A percentile compares a stretch with the other conserved stretches of the same genome.
phyloP scores from a whole-genome alignment of 2,888 invertebrate genomes.

The Catocala sponsa region DNA sequence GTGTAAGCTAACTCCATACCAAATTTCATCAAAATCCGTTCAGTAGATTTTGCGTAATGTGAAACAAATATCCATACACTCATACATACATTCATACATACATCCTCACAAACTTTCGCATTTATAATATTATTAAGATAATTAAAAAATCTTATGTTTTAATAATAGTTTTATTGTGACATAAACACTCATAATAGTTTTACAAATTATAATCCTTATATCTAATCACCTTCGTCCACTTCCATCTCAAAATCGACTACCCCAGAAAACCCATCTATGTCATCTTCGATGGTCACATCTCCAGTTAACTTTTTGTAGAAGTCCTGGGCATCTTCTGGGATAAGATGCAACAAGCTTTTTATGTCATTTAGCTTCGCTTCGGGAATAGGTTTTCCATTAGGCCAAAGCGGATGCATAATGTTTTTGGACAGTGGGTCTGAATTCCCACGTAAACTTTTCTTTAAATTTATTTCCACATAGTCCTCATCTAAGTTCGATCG shows the following conservation, averaged over 20 bases:
- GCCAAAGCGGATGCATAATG: constrained; percentile 12
- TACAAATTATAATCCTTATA: no score
- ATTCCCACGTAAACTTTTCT: constrained; percentile 20
- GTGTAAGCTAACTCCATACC: no score
- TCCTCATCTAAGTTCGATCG: constrained; percentile 19
- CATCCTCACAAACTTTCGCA: neutral
- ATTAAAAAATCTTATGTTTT: no score
- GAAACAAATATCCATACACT: neutral
- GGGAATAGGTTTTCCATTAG: constrained; percentile 14
- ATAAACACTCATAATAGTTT: no score
- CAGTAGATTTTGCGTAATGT: no score
- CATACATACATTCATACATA: neutral
- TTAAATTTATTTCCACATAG: constrained; percentile 18
- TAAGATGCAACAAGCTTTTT: constrained; percentile 15
- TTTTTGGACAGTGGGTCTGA: constrained; percentile 2
- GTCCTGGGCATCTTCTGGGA: constrained; percentile 5
- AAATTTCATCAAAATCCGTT: no score
- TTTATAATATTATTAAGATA: no score
- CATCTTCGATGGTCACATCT: no score
- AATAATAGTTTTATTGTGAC: no score
- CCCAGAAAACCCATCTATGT: no score
- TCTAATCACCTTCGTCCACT: neutral
- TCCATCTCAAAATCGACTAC: neutral
- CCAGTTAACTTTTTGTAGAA: neutral
- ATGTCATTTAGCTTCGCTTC: constrained; percentile 4